Conservation (phyloP, 2,113 vertebrate genomes). For the Ammodytes marinus region DNA sequence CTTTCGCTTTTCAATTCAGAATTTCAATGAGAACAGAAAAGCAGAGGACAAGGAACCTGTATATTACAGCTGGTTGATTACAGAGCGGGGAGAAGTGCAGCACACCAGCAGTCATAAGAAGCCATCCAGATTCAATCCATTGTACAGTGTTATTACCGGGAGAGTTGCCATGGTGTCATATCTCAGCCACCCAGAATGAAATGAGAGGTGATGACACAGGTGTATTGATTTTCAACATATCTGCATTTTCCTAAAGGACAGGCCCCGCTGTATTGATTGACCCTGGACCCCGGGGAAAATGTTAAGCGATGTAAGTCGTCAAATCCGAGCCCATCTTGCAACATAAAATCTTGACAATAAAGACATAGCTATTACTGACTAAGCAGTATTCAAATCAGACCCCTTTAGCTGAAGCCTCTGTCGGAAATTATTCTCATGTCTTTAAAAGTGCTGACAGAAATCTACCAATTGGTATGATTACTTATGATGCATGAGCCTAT, state of each 20-base stretch:
- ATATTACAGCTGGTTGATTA: not conserved
- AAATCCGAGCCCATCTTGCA: slow-evolving; percentile 48
- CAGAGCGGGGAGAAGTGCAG: not conserved
- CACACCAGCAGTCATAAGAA: slow-evolving; percentile 11
- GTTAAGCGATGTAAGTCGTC: slow-evolving; percentile 70
- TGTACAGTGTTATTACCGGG: slow-evolving; percentile 12
- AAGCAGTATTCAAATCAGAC: slow-evolving; percentile 78
- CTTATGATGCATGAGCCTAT: slow-evolving; percentile 3
- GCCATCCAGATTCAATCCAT: slow-evolving; percentile 65
- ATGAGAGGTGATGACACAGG: slow-evolving; percentile 74
- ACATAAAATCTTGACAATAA: slow-evolving; percentile 76
- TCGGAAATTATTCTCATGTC: slow-evolving; percentile 47
- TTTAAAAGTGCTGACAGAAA: slow-evolving; percentile 65
- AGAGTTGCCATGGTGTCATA: slow-evolving; percentile 61
- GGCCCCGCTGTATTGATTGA: slow-evolving; percentile 73
- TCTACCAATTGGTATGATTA: slow-evolving; percentile 33
- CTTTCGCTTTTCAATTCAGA: not conserved
- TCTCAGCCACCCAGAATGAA: slow-evolving; percentile 63
- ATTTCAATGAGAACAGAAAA: not conserved
- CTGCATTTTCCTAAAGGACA: slow-evolving; percentile 77
- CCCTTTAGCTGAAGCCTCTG: slow-evolving; percentile 45
- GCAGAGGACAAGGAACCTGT: not conserved
- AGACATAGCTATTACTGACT: slow-evolving; percentile 70
- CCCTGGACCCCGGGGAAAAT: slow-evolving; percentile 63
- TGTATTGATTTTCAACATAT: slow-evolving; percentile 75